Evolutionary conservation across 1,140 invertebrate genomes (phyloP).

Genomic region (Gryllus bimaculatus): DNA sequence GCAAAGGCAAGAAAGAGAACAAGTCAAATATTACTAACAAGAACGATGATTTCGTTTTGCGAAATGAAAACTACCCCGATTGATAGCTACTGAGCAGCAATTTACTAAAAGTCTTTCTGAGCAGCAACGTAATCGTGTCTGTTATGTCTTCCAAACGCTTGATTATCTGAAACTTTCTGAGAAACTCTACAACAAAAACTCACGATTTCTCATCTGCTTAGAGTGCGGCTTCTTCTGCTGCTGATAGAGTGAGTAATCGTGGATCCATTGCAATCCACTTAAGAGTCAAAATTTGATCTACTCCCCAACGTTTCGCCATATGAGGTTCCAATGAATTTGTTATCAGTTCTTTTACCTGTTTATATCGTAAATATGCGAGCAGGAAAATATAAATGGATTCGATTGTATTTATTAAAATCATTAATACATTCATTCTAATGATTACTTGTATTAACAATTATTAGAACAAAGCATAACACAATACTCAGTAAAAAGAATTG

Average conservation of each 20-base stretch:
- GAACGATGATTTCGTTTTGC: neutral
- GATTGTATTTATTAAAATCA: too few species aligned
- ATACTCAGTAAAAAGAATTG: neutral
- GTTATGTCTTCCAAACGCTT: neutral
- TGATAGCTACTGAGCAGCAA: neutral
- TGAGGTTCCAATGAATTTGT: constrained; percentile 58
- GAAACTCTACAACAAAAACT: neutral
- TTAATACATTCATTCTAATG: too few species aligned
- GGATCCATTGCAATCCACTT: constrained; percentile 53
- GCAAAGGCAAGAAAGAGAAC: too few species aligned
- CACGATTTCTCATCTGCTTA: constrained; percentile 22
- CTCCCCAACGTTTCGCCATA: constrained; percentile 41
- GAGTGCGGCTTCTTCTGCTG: constrained; percentile 31
- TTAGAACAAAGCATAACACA: too few species aligned
- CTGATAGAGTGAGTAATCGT: constrained; percentile 32
- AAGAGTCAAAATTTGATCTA: constrained; percentile 42
- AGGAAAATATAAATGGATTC: too few species aligned
- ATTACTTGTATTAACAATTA: too few species aligned
- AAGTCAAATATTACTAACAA: too few species aligned
- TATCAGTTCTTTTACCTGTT: constrained; percentile 44
- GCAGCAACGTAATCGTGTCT: neutral
- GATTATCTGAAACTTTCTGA: too few species aligned
- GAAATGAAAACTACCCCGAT: neutral
- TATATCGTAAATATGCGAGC: too few species aligned
- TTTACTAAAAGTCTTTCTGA: neutral